Evolutionary conservation across 2,797 vertebrate genomes (phyloP).

Genomic region (Neostethus bicornis): DNA sequence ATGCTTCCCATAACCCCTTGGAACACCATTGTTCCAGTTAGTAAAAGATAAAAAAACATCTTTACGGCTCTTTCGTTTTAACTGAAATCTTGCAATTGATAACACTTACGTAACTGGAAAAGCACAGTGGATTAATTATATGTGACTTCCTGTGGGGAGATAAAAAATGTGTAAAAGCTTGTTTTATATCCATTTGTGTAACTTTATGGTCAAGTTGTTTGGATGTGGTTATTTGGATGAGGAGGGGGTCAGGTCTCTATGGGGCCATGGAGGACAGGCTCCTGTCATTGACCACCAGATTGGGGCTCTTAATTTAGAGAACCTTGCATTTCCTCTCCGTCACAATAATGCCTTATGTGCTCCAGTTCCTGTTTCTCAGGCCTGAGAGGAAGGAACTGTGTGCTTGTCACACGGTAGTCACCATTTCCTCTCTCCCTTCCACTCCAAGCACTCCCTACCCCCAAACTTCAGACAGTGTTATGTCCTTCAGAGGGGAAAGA

Average conservation of each 20-base stretch:
- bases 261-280: conserved; percentile 65
- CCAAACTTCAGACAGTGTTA: conserved; percentile 79
- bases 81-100: neutral
- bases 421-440: conserved; percentile 66
- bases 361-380: conserved; percentile 85
- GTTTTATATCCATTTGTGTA: conserved; percentile 32
- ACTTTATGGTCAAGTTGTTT: conserved; percentile 37
- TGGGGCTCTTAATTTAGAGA: conserved; percentile 80
- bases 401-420: conserved; percentile 85
- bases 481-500: conserved; percentile 78
- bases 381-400: conserved; percentile 82
- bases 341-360: conserved; percentile 83
- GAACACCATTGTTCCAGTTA: conserved; percentile 32
- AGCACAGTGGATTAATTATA: neutral
- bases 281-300: conserved; percentile 77
- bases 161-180: conserved; percentile 6
- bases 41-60: conserved; percentile 16
- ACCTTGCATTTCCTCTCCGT: conserved; percentile 84
- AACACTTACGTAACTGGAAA: neutral
- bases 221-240: neutral
- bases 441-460: conserved; percentile 29
- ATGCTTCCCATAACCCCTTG: conserved; percentile 56
- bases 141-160: neutral
- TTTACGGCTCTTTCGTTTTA: conserved; percentile 8
- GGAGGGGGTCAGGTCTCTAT: conserved; percentile 39